Evolutionary conservation across 1,140 invertebrate species (phyloP), one percentile per base, ranked within the genome.

Genomic region (Bradynema listronoti): DNA sequence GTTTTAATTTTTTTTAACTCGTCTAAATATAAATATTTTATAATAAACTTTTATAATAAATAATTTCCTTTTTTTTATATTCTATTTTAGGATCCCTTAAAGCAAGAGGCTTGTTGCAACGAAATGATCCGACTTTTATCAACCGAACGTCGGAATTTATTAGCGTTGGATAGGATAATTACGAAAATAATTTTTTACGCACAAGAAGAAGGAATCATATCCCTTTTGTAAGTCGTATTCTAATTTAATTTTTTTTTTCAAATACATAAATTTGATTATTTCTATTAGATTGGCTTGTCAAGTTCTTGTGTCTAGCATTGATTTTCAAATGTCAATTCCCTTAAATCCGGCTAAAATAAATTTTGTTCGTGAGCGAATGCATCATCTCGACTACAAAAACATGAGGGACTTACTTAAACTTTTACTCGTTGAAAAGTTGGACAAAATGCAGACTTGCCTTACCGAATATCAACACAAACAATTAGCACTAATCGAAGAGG

Each of bases 361-460:
- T 11, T 68, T 68, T 60, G 55, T 68, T n/a, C 60, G 63, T 19
- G 63, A 68, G 22, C 53, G 54, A 22, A 63, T 68, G 51, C 33
- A 70, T 7, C 39, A 68, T 16, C 41, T 68, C 27, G 69, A 67
- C 29, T 68, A 68, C 53, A 68, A 68, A 59, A 56, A 56, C 22
- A 72, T 68, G 53, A 51, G 66, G 6, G 69, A 72, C 33, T 36
- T 68, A 11, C 30, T 72, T 2, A 68, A 72, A 36, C 30, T 67
- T 25, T 39, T 68, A 24, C 42, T 68, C 19, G 43, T 68, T 41
- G 66, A 68, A 14, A 68, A 68, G 36, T 30, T 68, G 14, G 63
- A 72, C 30, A 49, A 60, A 32, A 58, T 71, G 36, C 42, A 51
- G 29, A 34, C 16, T 11, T 19, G 25, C 5, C 39, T 71, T 11